phyloP scores from a whole-genome alignment of 2,888 invertebrate species.

The Phymatocera aterrima region DNA sequence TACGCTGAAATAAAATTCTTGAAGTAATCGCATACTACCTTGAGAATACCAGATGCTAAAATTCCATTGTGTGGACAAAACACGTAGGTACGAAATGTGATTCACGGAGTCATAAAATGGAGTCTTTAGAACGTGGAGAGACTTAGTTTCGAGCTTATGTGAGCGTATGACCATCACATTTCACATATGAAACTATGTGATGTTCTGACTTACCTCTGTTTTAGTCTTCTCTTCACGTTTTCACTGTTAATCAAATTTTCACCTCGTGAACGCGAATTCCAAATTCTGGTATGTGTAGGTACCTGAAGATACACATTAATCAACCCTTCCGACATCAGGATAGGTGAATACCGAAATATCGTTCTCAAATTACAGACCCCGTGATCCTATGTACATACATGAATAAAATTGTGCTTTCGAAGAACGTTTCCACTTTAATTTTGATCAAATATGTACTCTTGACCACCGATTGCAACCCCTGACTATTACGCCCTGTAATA shows the following conservation, averaged over 20 bases:
- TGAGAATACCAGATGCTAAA: not conserved
- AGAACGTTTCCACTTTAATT: not conserved
- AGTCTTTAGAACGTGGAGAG: not conserved
- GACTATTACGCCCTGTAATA: not conserved
- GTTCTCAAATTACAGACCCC: not conserved
- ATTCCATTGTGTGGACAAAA: not conserved
- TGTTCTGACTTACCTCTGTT: not conserved
- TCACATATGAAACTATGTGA: not conserved
- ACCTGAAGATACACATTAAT: not conserved
- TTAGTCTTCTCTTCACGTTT: slow-evolving; percentile 18
- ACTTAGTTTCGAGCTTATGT: not conserved
- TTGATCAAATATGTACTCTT: not conserved
- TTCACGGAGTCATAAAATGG: not conserved
- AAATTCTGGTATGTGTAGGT: not conserved
- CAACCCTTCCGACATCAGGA: not conserved
- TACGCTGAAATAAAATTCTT: not conserved
- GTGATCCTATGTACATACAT: not conserved
- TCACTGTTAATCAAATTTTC: slow-evolving; percentile 23
- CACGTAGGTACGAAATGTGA: not conserved
- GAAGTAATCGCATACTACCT: not conserved
- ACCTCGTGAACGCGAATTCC: not conserved
- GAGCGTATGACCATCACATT: not conserved
- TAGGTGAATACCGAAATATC: not conserved
- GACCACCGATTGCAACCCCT: not conserved
- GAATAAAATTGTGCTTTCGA: not conserved